Conservation (phyloP, 2,888 invertebrate species). For the Ectemnius cavifrons region DNA sequence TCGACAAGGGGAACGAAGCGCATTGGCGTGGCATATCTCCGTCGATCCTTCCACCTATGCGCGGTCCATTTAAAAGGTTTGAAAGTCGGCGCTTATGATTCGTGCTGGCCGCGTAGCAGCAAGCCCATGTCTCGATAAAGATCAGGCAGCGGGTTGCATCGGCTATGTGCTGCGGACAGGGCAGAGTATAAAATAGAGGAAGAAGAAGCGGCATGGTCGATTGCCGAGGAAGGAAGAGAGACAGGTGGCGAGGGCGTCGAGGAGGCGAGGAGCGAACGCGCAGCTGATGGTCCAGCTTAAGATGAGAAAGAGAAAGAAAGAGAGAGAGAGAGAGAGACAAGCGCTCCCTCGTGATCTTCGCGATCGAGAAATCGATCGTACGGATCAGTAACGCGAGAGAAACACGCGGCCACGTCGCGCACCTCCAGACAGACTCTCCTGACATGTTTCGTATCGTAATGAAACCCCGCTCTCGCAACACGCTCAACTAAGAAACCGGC, state of each 20-base stretch:
- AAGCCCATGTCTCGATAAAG: constrained; percentile 49
- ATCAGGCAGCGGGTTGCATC: constrained; percentile 45
- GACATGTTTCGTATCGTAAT: constrained; percentile 54
- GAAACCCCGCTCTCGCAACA: constrained; percentile 35
- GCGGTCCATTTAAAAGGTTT: background rate
- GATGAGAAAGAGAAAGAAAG: constrained; percentile 18
- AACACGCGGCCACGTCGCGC: constrained; percentile 23
- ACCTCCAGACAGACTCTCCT: constrained; percentile 37
- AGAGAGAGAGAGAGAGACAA: constrained; percentile 22
- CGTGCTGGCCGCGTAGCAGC: constrained; percentile 44
- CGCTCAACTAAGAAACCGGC: constrained; percentile 25
- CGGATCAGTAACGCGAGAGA: constrained; percentile 50
- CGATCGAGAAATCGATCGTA: constrained; percentile 54
- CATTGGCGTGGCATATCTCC: too few relatives aligned
- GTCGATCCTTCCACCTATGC: too few relatives aligned
- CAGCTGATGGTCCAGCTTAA: background rate
- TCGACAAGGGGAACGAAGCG: too few relatives aligned
- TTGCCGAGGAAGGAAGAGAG: too few relatives aligned
- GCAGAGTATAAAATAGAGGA: constrained; percentile 35
- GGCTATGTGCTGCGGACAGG: constrained; percentile 46
- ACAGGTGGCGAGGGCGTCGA: too few relatives aligned
- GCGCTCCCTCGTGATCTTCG: constrained; percentile 48
- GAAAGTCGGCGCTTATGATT: constrained; percentile 49
- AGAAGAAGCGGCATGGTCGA: constrained; percentile 18
- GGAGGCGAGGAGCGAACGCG: too few relatives aligned